A percentile compares a stretch with the other conserved stretches of the same genome.
Conservation (phyloP, 2,113 vertebrate genomes). For the Thermophis baileyi region DNA sequence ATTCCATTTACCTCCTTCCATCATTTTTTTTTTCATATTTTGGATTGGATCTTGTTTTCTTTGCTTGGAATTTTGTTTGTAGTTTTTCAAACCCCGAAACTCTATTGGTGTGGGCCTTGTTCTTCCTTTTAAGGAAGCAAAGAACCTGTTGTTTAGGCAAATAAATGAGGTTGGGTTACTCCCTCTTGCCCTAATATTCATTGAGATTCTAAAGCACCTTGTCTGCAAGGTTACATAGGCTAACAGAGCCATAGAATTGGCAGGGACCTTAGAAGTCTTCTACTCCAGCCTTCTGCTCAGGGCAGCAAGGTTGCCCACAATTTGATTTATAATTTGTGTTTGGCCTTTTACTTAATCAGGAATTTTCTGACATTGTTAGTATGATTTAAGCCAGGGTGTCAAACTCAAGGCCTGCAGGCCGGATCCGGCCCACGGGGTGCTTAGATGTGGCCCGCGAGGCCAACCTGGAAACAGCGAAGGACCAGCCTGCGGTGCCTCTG, state of each 20-base stretch:
- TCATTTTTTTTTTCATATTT: neutral
- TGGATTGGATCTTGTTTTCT: neutral
- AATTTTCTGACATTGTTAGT: neutral
- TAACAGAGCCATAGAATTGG: neutral
- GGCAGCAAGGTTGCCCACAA: neutral
- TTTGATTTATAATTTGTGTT: neutral
- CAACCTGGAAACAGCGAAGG: too few species aligned
- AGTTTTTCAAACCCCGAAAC: neutral
- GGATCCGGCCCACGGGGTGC: too few species aligned
- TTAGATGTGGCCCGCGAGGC: too few species aligned
- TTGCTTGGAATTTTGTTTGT: neutral
- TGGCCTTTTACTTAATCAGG: neutral
- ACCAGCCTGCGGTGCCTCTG: too few species aligned
- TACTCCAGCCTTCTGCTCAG: neutral
- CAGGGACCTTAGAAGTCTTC: neutral
- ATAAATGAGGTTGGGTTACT: neutral
- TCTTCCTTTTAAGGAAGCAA: neutral
- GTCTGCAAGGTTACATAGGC: neutral
- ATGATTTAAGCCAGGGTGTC: neutral
- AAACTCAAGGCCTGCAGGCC: too few species aligned
- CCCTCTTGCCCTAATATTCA: neutral
- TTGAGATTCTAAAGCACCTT: neutral
- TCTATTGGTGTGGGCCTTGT: too few species aligned
- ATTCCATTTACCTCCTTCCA: neutral
- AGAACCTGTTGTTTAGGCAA: neutral